Evolutionary conservation across 2,113 vertebrate genomes (phyloP), one percentile per base, ranked within the genome.

Genomic region (Picathartes gymnocephalus): DNA sequence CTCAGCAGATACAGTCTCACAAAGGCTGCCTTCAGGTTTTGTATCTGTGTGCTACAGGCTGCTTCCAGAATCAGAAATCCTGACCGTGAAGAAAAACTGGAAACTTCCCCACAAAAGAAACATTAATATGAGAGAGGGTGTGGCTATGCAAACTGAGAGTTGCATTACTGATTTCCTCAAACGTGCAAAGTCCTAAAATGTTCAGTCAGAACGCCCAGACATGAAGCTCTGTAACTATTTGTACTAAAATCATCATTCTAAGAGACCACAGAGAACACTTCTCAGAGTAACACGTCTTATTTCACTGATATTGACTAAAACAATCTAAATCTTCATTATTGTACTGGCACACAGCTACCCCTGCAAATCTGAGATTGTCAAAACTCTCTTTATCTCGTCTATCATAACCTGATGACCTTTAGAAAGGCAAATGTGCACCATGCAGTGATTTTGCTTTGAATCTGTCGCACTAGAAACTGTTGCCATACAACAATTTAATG

Each of bases 121-220:
- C 1, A 17, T 15, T 4, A 48, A 48, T 8, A 15, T 18, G 27
- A 22, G 15, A 79, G 30, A 37, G 16, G 25, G 66, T 0, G 0
- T 15, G 25, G 22, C 65, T 48, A 8, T 37, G 40, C 28, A 50
- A 65, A 83, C 50, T 40, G 76, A 78, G 27, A 42, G 47, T 12
- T 30, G 20, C 6, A 18, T 23, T 53, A 69, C 12, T 45, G 6
- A 86, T 83, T 81, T 70, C 31, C 66, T 72, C 53, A 18, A 12
- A 18, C 0, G 3, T 8, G 6, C 11, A 44, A 37, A 51, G 12
- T 12, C 33, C 54, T 60, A 6, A 77, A 77, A 53, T 58, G 24
- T 23, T 39, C 15, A 24, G 22, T 27, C 23, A 53, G 31, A 73
- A 65, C 1, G 1, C 33, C 14, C 22, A 53, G 45, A 39, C 33